phyloP scores from a whole-genome alignment of 1,140 invertebrate genomes.

The Galleria mellonella region DNA sequence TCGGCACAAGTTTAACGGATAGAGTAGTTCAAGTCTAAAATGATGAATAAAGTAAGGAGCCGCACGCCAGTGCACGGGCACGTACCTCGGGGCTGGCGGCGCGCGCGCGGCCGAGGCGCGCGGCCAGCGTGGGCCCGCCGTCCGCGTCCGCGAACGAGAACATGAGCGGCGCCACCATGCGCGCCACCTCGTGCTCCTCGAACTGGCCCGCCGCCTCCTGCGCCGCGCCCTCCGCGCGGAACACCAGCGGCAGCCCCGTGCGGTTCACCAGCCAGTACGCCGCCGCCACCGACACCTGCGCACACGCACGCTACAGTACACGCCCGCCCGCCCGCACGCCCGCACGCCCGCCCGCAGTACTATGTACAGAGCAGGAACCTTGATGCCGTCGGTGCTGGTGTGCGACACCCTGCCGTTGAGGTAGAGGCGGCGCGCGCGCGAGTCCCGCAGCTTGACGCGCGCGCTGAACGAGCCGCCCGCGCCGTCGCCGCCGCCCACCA shows the following conservation, averaged over 20 bases:
- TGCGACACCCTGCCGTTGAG: slow-evolving; percentile 79
- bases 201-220: slow-evolving; percentile 93
- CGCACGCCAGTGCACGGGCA: too few relatives aligned
- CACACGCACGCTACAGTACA: slow-evolving; percentile 4
- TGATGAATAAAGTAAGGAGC: too few relatives aligned
- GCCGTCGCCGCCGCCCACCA: slow-evolving; percentile 28
- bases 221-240: slow-evolving; percentile 90
- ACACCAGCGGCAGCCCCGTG: slow-evolving; percentile 95
- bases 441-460: slow-evolving; percentile 78
- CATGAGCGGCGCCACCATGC: slow-evolving; percentile 93
- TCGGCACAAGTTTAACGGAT: too few relatives aligned
- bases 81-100: slow-evolving; percentile 77
- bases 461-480: slow-evolving; percentile 57
- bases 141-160: slow-evolving; percentile 96
- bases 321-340: not conserved
- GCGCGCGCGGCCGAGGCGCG: slow-evolving; percentile 83
- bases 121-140: slow-evolving; percentile 77
- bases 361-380: too few relatives aligned
- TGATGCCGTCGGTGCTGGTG: slow-evolving; percentile 69
- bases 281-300: slow-evolving; percentile 86
- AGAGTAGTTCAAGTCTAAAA: too few relatives aligned
- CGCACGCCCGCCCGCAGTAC: too few relatives aligned
- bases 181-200: slow-evolving; percentile 94
- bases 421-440: slow-evolving; percentile 81
- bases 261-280: slow-evolving; percentile 98